phyloP scores from a whole-genome alignment of 1,140 invertebrate genomes.

The Tetraneura akinire region DNA sequence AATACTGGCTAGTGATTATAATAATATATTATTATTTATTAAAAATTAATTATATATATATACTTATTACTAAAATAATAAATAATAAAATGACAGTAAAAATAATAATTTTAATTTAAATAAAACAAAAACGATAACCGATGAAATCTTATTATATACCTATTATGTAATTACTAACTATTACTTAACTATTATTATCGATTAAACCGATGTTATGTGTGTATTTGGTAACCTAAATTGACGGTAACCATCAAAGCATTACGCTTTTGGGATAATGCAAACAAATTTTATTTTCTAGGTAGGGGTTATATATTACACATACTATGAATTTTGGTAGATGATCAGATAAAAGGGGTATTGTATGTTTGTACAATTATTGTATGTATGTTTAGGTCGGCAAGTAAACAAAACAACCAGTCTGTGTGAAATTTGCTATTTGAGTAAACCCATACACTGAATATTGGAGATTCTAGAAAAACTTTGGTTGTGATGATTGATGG shows the following conservation, averaged over 20 bases:
- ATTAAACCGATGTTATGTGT: background rate
- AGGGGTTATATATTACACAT: background rate
- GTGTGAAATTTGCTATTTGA: slow-evolving; percentile 3
- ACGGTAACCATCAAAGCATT: background rate
- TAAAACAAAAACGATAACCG: no score
- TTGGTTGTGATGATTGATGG: slow-evolving; percentile 39
- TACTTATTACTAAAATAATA: no score
- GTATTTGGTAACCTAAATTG: background rate
- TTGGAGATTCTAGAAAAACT: background rate
- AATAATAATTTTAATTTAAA: no score
- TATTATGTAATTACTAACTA: no score
- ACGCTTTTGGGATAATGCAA: background rate
- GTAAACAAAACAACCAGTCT: background rate
- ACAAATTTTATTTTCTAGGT: slow-evolving; percentile 14
- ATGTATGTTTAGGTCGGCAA: slow-evolving; percentile 12
- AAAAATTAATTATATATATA: no score
- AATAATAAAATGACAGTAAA: no score
- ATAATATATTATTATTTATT: no score
- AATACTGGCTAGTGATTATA: no score
- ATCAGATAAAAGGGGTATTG: background rate
- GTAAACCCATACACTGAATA: background rate
- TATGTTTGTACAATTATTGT: background rate
- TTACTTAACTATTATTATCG: no score
- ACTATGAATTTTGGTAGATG: background rate
- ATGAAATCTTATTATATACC: no score